Evolutionary conservation across 2,888 invertebrate genomes (phyloP).

Genomic region (Drosophila setosimentum): DNA sequence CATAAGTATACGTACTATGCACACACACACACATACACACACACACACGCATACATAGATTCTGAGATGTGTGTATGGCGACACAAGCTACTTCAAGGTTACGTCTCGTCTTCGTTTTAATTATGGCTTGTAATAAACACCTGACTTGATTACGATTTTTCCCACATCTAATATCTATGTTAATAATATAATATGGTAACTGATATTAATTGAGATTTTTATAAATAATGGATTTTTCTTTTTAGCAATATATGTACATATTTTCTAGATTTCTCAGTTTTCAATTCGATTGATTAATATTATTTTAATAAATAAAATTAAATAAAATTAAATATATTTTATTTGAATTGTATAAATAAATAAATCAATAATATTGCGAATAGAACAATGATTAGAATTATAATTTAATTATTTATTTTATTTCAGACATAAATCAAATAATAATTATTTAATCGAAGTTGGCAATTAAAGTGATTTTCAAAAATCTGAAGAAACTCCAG

Average conservation of each 20-base stretch:
- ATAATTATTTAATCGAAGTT: background rate
- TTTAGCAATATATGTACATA: background rate
- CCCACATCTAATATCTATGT: background rate
- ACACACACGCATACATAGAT: background rate
- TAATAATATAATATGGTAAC: background rate
- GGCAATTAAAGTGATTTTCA: background rate
- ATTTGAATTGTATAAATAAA: background rate
- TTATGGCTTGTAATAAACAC: conserved; percentile 20
- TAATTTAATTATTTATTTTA: background rate
- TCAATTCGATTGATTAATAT: background rate
- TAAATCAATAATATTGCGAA: background rate
- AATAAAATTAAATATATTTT: no score
- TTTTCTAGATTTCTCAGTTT: background rate
- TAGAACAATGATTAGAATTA: background rate
- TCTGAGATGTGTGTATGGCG: background rate
- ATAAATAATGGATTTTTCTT: background rate
- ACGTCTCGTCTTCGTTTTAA: conserved; percentile 9
- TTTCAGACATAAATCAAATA: background rate
- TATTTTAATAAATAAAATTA: no score
- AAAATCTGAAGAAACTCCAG: background rate
- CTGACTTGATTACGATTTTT: conserved; percentile 11
- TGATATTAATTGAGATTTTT: background rate
- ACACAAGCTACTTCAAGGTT: conserved; percentile 58
- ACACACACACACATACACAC: background rate
- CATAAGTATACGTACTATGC: conserved; percentile 6